A percentile compares a stretch with the other conserved stretches of the same genome.
Evolutionary conservation across 2,888 invertebrate genomes (phyloP).

Genomic region (Nomada goodeniana): DNA sequence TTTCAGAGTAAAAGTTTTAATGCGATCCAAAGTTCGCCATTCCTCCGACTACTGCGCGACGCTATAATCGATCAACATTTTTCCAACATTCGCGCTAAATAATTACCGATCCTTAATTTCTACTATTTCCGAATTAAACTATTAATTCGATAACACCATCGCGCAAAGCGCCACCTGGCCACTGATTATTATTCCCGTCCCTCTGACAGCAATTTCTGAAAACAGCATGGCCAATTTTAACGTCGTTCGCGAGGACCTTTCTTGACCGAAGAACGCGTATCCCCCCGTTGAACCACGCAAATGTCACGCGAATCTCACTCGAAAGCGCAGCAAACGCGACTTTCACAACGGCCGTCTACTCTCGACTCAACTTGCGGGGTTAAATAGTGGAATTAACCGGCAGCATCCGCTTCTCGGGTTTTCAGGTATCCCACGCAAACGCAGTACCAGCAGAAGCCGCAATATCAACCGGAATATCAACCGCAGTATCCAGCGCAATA

Average conservation of each 20-base stretch:
- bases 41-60: too few relatives aligned
- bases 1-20: too few relatives aligned
- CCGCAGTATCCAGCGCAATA: slow-evolving; percentile 81
- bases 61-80: too few relatives aligned
- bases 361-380: slow-evolving; percentile 12
- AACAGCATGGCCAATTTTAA: background rate
- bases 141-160: too few relatives aligned
- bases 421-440: slow-evolving; percentile 58
- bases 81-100: too few relatives aligned
- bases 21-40: too few relatives aligned
- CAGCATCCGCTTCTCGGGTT: slow-evolving; percentile 33
- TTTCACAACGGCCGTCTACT: slow-evolving; percentile 57
- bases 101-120: too few relatives aligned
- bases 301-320: slow-evolving; percentile 79
- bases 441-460: slow-evolving; percentile 57
- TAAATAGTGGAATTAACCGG: slow-evolving; percentile 37
- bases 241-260: slow-evolving; percentile 1
- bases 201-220: background rate
- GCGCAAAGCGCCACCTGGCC: too few relatives aligned
- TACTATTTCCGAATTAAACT: too few relatives aligned
- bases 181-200: too few relatives aligned
- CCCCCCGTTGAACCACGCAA: slow-evolving; percentile 66
- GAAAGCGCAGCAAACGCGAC: slow-evolving; percentile 69
- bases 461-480: slow-evolving; percentile 74
- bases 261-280: slow-evolving; percentile 19